phyloP scores from a whole-genome alignment of 2,113 vertebrate genomes.

The Ceyx margarethae region DNA sequence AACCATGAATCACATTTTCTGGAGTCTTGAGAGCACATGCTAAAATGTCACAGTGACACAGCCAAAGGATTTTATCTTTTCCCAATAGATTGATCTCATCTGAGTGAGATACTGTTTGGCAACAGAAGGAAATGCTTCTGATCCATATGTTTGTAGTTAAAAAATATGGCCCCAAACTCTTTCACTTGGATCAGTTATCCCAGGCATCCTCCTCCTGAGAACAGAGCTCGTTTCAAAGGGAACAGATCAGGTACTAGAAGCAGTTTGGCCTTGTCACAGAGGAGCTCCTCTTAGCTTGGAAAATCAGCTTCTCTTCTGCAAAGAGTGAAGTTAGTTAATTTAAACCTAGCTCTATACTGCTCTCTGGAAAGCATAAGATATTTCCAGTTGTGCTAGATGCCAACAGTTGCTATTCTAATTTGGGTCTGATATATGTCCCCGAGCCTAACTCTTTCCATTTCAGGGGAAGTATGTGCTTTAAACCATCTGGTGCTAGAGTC shows the following conservation, averaged over 20 bases:
- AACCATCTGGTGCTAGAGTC: not conserved
- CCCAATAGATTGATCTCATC: not conserved
- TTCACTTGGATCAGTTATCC: not conserved
- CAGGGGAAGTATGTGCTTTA: not conserved
- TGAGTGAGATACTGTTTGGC: not conserved
- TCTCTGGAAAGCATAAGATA: not conserved
- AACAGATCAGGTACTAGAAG: not conserved
- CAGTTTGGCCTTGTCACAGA: not conserved
- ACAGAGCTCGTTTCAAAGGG: not conserved
- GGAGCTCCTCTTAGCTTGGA: not conserved
- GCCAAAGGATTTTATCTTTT: not conserved
- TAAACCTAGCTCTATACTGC: not conserved
- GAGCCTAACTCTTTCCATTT: not conserved
- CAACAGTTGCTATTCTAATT: not conserved
- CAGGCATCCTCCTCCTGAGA: not conserved
- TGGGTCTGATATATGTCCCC: not conserved
- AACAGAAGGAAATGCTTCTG: slow-evolving; percentile 11
- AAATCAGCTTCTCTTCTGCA: not conserved
- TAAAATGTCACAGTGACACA: not conserved
- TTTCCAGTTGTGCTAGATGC: slow-evolving; percentile 12
- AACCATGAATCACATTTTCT: not conserved
- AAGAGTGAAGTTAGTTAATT: not conserved
- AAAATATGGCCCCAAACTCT: not conserved
- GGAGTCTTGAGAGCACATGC: not conserved
- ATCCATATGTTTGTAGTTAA: not conserved